Conservation (phyloP, 1,140 invertebrate species). For the Pseudomyrmex sp. region DNA sequence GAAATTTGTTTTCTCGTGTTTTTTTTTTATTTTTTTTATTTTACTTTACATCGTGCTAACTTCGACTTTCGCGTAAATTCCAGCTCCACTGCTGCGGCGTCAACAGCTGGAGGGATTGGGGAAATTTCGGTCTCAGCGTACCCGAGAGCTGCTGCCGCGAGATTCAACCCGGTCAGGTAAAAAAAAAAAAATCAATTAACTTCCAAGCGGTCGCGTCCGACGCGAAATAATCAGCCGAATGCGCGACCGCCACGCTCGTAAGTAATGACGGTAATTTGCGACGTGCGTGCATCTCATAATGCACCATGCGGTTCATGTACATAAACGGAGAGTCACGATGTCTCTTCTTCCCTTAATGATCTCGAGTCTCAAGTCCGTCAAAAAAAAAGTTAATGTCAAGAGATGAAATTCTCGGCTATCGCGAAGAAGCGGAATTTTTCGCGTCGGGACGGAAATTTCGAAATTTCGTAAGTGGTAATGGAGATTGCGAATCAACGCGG, state of each 20-base stretch:
- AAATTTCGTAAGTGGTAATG: not conserved
- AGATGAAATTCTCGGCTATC: not conserved
- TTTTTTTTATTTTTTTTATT: no score
- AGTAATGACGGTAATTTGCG: constrained; percentile 53
- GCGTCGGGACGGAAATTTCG: not conserved
- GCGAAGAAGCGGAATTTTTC: not conserved
- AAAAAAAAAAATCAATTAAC: constrained; percentile 58
- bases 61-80: constrained; percentile 69
- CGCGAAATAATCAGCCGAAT: constrained; percentile 30
- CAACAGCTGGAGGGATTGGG: constrained; percentile 90
- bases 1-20: not conserved
- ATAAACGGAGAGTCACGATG: not conserved
- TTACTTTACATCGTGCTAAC: not conserved
- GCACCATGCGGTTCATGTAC: not conserved
- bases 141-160: constrained; percentile 93
- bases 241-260: not conserved
- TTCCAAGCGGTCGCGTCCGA: constrained; percentile 15
- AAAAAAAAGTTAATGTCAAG: not conserved
- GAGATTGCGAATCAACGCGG: not conserved
- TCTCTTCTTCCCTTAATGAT: not conserved
- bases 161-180: constrained; percentile 86
- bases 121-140: constrained; percentile 85
- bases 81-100: constrained; percentile 94
- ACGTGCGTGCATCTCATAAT: not conserved
- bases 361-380: not conserved